A percentile compares a stretch with the other conserved stretches of the same genome.
These are phyloP conservation scores for Sardina pilchardus DNA, from an alignment of 2,113 vertebrate species.

Conservation along the genomic window DNA sequence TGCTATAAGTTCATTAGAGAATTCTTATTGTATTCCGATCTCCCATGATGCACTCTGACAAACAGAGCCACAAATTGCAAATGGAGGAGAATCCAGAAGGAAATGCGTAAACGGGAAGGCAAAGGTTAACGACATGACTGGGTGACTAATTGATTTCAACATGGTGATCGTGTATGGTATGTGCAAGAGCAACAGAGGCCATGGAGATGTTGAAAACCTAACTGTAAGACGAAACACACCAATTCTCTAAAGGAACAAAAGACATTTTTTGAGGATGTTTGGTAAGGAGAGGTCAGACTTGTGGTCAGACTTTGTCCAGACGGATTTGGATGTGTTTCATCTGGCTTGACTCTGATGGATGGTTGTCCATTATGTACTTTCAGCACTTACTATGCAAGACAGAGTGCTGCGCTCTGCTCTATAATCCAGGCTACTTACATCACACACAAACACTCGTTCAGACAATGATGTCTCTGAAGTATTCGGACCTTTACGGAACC, in stretches of 20 bases:
- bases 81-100: not conserved
- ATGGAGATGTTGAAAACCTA: not conserved
- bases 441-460: too few species aligned
- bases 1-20: constrained; percentile 5
- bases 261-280: too few species aligned
- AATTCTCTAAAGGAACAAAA: not conserved
- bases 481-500: too few species aligned
- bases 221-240: not conserved
- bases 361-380: too few species aligned
- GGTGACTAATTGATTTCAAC: not conserved
- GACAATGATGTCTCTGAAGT: too few species aligned
- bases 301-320: too few species aligned
- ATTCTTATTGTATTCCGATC: not conserved
- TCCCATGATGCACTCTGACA: not conserved
- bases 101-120: not conserved
- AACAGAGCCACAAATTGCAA: not conserved
- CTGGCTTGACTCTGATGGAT: too few species aligned
- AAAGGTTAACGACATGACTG: not conserved
- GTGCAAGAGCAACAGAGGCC: not conserved
- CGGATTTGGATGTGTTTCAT: too few species aligned
- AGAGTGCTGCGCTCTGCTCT: too few species aligned
- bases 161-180: not conserved
- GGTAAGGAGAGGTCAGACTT: too few species aligned
- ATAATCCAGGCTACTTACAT: too few species aligned
- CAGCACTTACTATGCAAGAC: too few species aligned